Percentiles rank a stretch among this genome's conserved stretches.
Evolutionary conservation across 2,888 invertebrate species (phyloP).

Genomic region (Calameuta pallipes): DNA sequence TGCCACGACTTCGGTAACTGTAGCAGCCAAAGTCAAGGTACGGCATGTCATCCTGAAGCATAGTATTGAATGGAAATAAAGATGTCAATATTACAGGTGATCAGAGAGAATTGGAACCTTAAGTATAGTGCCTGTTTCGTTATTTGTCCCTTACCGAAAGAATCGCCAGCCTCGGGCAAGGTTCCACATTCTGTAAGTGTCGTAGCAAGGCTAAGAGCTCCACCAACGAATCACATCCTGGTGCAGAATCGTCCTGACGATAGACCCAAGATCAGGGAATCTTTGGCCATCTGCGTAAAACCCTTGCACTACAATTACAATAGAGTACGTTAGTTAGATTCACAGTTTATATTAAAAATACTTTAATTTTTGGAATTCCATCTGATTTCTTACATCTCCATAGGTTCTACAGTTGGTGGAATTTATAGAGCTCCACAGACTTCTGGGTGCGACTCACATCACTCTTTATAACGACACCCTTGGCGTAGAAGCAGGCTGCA

Average conservation of each 20-base stretch:
- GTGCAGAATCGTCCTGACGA: slow-evolving; percentile 71
- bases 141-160: slow-evolving; percentile 79
- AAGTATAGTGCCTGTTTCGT: slow-evolving; percentile 93
- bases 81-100: slow-evolving; percentile 69
- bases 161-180: slow-evolving; percentile 71
- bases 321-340: slow-evolving; percentile 66
- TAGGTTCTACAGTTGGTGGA: slow-evolving; percentile 84
- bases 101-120: slow-evolving; percentile 93
- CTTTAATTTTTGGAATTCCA: background rate
- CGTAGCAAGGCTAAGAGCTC: slow-evolving; percentile 71
- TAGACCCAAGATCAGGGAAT: slow-evolving; percentile 69
- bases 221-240: slow-evolving; percentile 75
- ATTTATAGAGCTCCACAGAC: slow-evolving; percentile 87
- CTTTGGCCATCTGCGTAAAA: slow-evolving; percentile 87
- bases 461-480: slow-evolving; percentile 92
- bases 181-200: slow-evolving; percentile 79
- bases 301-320: slow-evolving; percentile 91
- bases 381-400: slow-evolving; percentile 12
- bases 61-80: slow-evolving; percentile 1
- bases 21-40: slow-evolving; percentile 82
- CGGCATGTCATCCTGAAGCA: background rate
- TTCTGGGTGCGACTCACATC: slow-evolving; percentile 88
- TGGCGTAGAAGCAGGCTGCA: slow-evolving; percentile 81
- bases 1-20: slow-evolving; percentile 70
- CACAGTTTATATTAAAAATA: background rate